A percentile compares a stretch with the other conserved stretches of the same genome.
These are phyloP conservation scores for Trogon surrucura DNA, from an alignment of 2,113 vertebrate species.

Conservation along the genomic window DNA sequence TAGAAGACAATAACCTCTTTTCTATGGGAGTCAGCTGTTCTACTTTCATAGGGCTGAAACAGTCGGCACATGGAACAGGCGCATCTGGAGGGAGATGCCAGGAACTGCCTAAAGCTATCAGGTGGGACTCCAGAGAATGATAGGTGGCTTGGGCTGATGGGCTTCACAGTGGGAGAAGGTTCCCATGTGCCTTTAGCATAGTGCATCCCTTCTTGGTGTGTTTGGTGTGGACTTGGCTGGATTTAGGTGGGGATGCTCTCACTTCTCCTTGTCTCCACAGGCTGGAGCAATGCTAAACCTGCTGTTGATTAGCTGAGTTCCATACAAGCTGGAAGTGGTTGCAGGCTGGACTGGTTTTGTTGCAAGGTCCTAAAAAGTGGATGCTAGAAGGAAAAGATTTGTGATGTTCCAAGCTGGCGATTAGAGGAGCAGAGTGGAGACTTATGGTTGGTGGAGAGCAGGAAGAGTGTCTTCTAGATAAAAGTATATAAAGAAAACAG, in stretches of 20 bases:
- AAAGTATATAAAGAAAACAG: neutral
- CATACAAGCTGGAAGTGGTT: accelerated
- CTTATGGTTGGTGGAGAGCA: neutral
- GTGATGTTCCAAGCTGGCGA: neutral
- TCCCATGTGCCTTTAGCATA: accelerated
- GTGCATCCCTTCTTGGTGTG: accelerated
- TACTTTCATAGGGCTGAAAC: neutral
- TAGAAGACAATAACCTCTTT: neutral
- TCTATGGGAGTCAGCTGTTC: neutral
- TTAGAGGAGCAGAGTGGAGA: neutral
- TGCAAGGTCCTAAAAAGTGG: neutral
- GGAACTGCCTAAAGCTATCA: neutral
- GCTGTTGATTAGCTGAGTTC: neutral
- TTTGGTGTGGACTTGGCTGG: neutral
- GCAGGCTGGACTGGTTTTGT: neutral
- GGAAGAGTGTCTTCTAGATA: neutral
- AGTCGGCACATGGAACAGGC: accelerated
- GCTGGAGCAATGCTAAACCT: neutral
- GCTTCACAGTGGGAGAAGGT: neutral
- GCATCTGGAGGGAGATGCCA: accelerated
- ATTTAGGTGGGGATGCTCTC: neutral
- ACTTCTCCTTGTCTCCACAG: neutral
- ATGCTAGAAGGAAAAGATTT: neutral
- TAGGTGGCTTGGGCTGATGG: neutral
- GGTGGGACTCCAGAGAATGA: neutral